These are phyloP conservation scores for Gallirallus australis DNA, from an alignment of 2,797 vertebrate species.

Conservation along the genomic window DNA sequence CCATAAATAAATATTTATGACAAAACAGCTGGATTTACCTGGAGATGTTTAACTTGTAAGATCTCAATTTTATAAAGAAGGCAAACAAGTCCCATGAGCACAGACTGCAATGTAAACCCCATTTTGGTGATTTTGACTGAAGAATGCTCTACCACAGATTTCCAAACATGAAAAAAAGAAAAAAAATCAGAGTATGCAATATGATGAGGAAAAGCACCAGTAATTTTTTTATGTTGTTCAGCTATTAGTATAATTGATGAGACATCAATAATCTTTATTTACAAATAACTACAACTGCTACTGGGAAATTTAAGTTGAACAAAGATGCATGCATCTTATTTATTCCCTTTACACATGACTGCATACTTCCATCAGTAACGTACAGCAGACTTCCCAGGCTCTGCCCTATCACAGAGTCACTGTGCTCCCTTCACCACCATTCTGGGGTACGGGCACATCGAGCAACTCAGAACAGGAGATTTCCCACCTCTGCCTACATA, in stretches of 20 bases:
- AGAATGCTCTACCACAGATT: background rate
- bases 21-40: background rate
- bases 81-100: background rate
- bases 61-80: background rate
- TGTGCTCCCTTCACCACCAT: background rate
- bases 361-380: background rate
- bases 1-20: constrained; percentile 28
- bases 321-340: background rate
- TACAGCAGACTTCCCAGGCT: background rate
- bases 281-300: background rate
- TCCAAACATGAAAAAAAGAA: background rate
- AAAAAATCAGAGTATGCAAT: background rate
- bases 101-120: background rate
- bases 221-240: background rate
- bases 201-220: background rate
- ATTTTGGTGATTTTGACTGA: background rate
- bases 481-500: background rate
- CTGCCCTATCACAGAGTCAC: background rate
- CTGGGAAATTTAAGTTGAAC: background rate
- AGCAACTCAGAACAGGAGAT: background rate
- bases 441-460: background rate
- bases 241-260: background rate
- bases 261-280: background rate
- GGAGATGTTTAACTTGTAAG: background rate
- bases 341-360: background rate